Conservation (phyloP, 1,140 invertebrate genomes). For the Drosophila trapezifrons region DNA sequence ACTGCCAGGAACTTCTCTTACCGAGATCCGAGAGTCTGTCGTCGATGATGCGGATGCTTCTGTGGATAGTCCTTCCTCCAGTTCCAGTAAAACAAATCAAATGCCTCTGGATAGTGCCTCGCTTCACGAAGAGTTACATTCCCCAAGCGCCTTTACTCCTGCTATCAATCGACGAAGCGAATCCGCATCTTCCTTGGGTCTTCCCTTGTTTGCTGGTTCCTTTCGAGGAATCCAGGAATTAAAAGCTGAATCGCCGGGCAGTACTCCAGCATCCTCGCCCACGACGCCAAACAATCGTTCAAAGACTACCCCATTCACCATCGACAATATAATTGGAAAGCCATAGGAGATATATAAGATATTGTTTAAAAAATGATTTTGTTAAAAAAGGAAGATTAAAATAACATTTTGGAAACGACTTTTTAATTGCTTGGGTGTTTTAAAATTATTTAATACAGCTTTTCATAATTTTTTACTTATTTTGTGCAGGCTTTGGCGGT, state of each 20-base stretch:
- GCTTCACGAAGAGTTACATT: slow-evolving; percentile 63
- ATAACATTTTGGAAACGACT: background rate
- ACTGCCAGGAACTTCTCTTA: background rate
- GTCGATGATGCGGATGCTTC: slow-evolving; percentile 45
- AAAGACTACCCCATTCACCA: slow-evolving; percentile 71
- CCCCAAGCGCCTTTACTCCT: slow-evolving; percentile 66
- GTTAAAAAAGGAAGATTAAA: background rate
- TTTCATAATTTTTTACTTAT: too few relatives aligned
- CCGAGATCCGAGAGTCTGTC: slow-evolving; percentile 15
- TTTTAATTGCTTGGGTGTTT: too few relatives aligned
- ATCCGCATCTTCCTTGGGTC: background rate
- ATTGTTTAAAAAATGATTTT: background rate
- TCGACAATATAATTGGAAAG: slow-evolving; percentile 74
- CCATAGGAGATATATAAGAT: slow-evolving; percentile 22
- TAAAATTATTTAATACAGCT: too few relatives aligned
- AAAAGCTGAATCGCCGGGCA: slow-evolving; percentile 17
- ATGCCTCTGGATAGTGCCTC: slow-evolving; percentile 22
- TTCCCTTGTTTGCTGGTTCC: slow-evolving; percentile 10
- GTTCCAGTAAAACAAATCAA: slow-evolving; percentile 40
- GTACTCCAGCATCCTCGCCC: slow-evolving; percentile 8
- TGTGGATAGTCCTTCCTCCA: slow-evolving; percentile 56
- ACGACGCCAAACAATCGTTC: slow-evolving; percentile 34
- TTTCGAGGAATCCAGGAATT: slow-evolving; percentile 53
- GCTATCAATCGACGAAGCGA: slow-evolving; percentile 34
- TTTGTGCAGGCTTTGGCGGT: background rate